Base-by-base conservation (phyloP, 2,888 invertebrate genomes). In the Trisateles emortualis region DNA sequence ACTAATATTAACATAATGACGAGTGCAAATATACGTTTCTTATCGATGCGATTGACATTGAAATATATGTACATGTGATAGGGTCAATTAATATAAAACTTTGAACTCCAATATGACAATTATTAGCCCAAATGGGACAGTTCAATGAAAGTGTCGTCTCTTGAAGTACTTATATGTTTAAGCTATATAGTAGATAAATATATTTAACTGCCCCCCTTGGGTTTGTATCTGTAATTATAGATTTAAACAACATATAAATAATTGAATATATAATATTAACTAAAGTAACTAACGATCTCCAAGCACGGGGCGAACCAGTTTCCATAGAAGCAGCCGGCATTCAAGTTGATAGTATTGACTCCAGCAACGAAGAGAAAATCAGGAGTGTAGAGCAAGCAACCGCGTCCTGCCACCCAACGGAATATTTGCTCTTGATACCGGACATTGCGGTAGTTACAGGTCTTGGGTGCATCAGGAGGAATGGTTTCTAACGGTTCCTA, bases 341-440 rank as follows among this genome's bases (percentile, higher is more conserved):
- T 84, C 49, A 92, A 55, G 52, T 86, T 85, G 44, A 92, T 76
- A 24, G 77, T 73, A 70, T 90, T 91, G 16, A 35, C 56, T 0
- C 91, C 91, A 0, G 67, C 80, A 0, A 70, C 70, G 68, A 78
- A 92, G 13, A 92, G 83, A 61, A 90, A 90, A 66, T 86, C 81
- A 0, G 89, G 91, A 0, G 88, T 89, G 64, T 79, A 93, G 24
- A 86, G 65, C n/a, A 91, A 64, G 59, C 93, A 93, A 1, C 92
- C 92, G 2, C 87, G 75, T 0, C 92, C 92, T 0, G 92, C 87
- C 52, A 90, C 86, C 92, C 92, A 92, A 17, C 84, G 83, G 80
- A 76, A 93, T 14, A 92, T 80, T 59, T 92, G 90, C 72, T 91
- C 90, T 33, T 87, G 89, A 66, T 84, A 90, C 4, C 72, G 68